Evolutionary conservation across 2,888 invertebrate genomes (phyloP), one percentile per base, ranked within the genome.

Genomic region (Nesidiocoris tenuis): DNA sequence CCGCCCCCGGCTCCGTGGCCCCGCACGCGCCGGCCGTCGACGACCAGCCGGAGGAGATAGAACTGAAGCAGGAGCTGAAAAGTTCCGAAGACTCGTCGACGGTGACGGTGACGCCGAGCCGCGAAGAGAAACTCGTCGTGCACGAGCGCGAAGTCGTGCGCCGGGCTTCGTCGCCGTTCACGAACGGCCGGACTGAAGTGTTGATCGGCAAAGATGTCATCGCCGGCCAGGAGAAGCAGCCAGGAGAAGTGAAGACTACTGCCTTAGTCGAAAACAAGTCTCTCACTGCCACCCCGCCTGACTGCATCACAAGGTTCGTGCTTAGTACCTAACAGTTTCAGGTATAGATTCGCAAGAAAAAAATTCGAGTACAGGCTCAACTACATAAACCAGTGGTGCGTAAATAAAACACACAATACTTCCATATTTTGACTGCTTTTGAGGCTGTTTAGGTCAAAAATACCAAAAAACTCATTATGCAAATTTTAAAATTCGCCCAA

Each of bases 151-250:
- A 75, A 24, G 25, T 59, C 57, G 75, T 65, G 25, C 87, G 87
- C 79, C 71, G 78, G 12, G 76, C 75, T 23, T 75, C 72, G 23
- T 87, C 87, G 80, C 88, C 88, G 61, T 88, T 83, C 86, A 87
- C 82, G 80, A 91, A 91, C 89, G 91, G 92, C 68, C 86, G 90
- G 80, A 90, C 90, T 81, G 92, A 92, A 84, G 88, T 91, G 82
- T 74, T 78, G 61, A 87, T 92, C 81, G 90, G 90, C 9, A 84
- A 81, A 82, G 85, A 82, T 84, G 84, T 80, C 83, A 83, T 64
- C 23, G 57, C 24, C 57, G 76, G 67, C 57, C 77, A 77, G 19
- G 78, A 79, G 61, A 87, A 88, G 83, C 39, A 39, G 39, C 39
- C 39, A 39, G 39, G 39, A 12, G 39, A 39, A 39, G 85, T 88